phyloP scores from a whole-genome alignment of 2,113 vertebrate genomes.

The Pholis gunnellus region DNA sequence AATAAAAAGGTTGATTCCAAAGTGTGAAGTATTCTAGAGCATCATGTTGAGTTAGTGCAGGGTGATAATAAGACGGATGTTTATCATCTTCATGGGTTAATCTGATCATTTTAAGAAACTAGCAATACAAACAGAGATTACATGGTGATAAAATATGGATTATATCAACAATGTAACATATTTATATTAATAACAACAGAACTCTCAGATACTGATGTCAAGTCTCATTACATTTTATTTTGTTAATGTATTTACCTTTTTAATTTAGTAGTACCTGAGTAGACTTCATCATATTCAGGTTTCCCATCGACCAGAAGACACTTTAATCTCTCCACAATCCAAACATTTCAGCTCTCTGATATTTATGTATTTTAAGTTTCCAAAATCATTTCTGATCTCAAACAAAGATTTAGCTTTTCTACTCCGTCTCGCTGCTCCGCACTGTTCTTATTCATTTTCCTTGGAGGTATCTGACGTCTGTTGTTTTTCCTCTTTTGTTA shows the following conservation, averaged over 20 bases:
- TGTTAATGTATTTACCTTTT: background rate
- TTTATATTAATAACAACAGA: background rate
- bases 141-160: too few relatives aligned
- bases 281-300: background rate
- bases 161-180: too few relatives aligned
- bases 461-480: constrained; percentile 13
- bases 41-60: background rate
- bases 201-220: background rate
- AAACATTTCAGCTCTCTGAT: constrained; percentile 1
- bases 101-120: background rate
- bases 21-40: background rate
- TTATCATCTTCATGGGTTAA: too few relatives aligned
- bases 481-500: constrained; percentile 69
- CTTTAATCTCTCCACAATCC: background rate
- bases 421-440: background rate
- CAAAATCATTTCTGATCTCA: background rate
- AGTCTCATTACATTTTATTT: background rate
- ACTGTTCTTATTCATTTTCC: background rate
- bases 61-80: background rate
- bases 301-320: background rate
- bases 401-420: background rate
- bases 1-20: background rate
- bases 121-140: background rate
- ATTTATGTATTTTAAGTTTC: background rate
- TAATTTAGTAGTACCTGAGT: background rate